A percentile compares a stretch with the other conserved stretches of the same genome.
phyloP scores from a whole-genome alignment of 1,140 invertebrate genomes.

The Rhagoletis zephyria region DNA sequence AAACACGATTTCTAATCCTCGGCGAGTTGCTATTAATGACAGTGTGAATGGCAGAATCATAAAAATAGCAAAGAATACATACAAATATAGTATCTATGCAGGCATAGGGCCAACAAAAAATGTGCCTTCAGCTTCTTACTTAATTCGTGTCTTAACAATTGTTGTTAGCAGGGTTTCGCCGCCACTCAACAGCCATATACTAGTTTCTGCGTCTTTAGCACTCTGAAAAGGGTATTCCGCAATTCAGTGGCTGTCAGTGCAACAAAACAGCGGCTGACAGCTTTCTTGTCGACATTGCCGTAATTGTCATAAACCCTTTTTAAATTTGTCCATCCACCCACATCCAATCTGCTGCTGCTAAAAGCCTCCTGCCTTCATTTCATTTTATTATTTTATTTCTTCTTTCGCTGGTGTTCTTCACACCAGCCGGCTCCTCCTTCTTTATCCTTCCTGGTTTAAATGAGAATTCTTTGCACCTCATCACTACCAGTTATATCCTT shows the following conservation, averaged over 20 bases:
- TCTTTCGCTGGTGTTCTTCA: not conserved
- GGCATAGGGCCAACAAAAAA: no score
- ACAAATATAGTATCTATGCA: no score
- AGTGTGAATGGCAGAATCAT: not conserved
- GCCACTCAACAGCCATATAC: slow-evolving; percentile 31
- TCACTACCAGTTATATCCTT: slow-evolving; percentile 4
- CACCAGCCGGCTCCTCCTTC: not conserved
- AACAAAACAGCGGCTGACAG: slow-evolving; percentile 38
- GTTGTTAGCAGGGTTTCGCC: not conserved
- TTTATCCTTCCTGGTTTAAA: not conserved
- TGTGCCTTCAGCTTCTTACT: not conserved
- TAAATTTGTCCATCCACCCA: not conserved
- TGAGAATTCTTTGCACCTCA: slow-evolving; percentile 35
- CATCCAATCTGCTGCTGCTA: not conserved
- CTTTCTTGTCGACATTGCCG: not conserved
- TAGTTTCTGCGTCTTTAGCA: slow-evolving; percentile 39
- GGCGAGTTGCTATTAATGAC: slow-evolving; percentile 8
- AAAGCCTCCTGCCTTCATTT: not conserved
- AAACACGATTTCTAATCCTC: slow-evolving; percentile 20
- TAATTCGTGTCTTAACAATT: not conserved
- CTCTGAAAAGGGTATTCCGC: slow-evolving; percentile 1
- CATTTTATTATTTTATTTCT: not conserved
- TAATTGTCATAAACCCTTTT: slow-evolving; percentile 46
- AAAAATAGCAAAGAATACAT: not conserved
- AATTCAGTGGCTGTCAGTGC: not conserved